Percentiles rank a stretch among this genome's conserved stretches.
Evolutionary conservation across 2,888 invertebrate species (phyloP).

Genomic region (Platycheirus rosarum): DNA sequence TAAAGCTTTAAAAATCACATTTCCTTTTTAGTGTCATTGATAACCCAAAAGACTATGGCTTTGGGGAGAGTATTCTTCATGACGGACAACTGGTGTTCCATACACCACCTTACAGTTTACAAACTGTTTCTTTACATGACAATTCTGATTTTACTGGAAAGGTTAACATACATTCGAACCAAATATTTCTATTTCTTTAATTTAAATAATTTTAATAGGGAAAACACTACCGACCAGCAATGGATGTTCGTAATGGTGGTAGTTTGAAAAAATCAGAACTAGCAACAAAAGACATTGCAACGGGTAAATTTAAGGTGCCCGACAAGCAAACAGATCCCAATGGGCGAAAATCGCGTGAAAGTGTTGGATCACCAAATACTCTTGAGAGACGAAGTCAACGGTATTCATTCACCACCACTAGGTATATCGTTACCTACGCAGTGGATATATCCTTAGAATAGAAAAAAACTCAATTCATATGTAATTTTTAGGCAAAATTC

Average conservation of each 20-base stretch:
- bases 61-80: conserved; percentile 96
- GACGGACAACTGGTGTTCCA: conserved; percentile 94
- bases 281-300: conserved; percentile 76
- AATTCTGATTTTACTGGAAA: conserved; percentile 82
- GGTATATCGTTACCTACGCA: conserved; percentile 71
- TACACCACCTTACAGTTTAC: conserved; percentile 92
- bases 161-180: conserved; percentile 54
- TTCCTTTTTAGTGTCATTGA: conserved; percentile 86
- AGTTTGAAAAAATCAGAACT: conserved; percentile 80
- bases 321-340: conserved; percentile 77
- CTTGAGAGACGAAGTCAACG: conserved; percentile 83
- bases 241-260: conserved; percentile 80
- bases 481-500: conserved; percentile 80
- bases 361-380: conserved; percentile 81
- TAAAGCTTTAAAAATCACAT: background rate
- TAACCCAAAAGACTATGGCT: conserved; percentile 92
- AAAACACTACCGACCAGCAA: conserved; percentile 79
- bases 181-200: background rate
- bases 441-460: conserved; percentile 17
- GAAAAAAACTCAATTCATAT: conserved; percentile 33
- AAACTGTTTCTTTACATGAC: conserved; percentile 90
- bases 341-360: conserved; percentile 81
- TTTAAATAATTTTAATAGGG: conserved; percentile 67
- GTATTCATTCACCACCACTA: conserved; percentile 84
- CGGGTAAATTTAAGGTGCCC: conserved; percentile 78